Percentiles rank a stretch among this genome's conserved stretches.
Conservation (phyloP, 2,113 vertebrate genomes). For the Haemorhous mexicanus region DNA sequence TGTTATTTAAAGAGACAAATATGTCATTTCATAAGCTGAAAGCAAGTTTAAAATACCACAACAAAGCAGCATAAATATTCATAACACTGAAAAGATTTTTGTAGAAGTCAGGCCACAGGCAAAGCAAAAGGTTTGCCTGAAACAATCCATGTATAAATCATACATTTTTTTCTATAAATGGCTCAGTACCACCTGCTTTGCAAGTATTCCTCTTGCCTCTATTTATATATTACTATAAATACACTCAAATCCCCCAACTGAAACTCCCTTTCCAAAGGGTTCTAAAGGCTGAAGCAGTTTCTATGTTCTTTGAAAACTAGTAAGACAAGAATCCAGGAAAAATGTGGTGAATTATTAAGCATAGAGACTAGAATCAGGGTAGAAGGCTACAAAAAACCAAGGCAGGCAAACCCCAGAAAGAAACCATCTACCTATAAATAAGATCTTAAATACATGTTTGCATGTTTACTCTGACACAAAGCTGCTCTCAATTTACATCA, state of each 20-base stretch:
- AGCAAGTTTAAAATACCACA: not conserved
- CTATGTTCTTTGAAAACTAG: not conserved
- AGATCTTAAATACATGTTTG: fast-evolving
- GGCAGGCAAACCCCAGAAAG: not conserved
- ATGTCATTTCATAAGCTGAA: not conserved
- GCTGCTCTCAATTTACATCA: not conserved
- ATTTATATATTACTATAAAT: constrained; percentile 16
- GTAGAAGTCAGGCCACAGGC: not conserved
- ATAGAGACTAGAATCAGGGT: not conserved
- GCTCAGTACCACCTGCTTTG: not conserved
- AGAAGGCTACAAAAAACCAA: not conserved
- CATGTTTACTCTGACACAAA: not conserved
- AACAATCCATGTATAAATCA: not conserved
- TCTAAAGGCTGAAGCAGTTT: not conserved
- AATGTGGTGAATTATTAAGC: not conserved
- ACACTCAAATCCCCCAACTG: not conserved
- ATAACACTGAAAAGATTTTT: not conserved
- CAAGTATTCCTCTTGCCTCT: not conserved
- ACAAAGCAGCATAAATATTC: constrained; percentile 15
- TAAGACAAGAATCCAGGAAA: not conserved
- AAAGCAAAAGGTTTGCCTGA: not conserved
- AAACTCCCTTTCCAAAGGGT: not conserved
- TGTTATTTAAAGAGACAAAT: not conserved
- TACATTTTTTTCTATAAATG: not conserved
- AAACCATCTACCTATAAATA: not conserved